Evolutionary conservation across 2,888 invertebrate species (phyloP), one percentile per base, ranked within the genome.

Genomic region (Pantelozetes paolii): DNA sequence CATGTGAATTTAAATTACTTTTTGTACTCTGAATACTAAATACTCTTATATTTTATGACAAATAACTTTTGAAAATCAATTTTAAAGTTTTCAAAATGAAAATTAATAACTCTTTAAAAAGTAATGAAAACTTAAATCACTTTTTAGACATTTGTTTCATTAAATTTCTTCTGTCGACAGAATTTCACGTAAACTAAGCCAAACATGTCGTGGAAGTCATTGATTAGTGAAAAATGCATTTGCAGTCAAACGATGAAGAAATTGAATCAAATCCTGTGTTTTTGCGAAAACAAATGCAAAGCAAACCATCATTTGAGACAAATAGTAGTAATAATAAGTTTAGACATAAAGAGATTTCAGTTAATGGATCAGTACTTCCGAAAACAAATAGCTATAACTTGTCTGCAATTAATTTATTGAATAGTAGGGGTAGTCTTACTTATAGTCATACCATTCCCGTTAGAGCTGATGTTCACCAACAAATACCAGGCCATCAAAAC

Each of bases 211-310:
- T 30, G 28, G 30, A 59, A 59, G 32, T 3, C 32, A 32, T 8
- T 13, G 20, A 30, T 59, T 9, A 28, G 32, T 9, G 15, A 20
- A 64, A 32, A 64, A 64, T 64, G 64, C 64, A 64, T 36, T 64
- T 36, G 36, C 64, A 64, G 20, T 20, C 20, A 59, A 59, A 59
- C 3, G 2, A 5, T 18, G 13, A 9, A 8, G 30, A 59, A 59
- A 30, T 59, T 32, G 32, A 28, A 59, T 59, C 59, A 59, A 64
- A 32, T 20, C 15, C 64, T 20, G 64, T 64, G 36, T 64, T 64
- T 64, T 20, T 64, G 40, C 9, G 30, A 64, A 64, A n/a, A 40
- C 64, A 64, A 64, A 64, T 1, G 8, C 36, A 36, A n/a, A 59
- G 30, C 13, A 28, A 59, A 32, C 8, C 1, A n/a, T 30, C 59